phyloP scores from a whole-genome alignment of 2,113 vertebrate genomes.

The Eubucco bourcierii region DNA sequence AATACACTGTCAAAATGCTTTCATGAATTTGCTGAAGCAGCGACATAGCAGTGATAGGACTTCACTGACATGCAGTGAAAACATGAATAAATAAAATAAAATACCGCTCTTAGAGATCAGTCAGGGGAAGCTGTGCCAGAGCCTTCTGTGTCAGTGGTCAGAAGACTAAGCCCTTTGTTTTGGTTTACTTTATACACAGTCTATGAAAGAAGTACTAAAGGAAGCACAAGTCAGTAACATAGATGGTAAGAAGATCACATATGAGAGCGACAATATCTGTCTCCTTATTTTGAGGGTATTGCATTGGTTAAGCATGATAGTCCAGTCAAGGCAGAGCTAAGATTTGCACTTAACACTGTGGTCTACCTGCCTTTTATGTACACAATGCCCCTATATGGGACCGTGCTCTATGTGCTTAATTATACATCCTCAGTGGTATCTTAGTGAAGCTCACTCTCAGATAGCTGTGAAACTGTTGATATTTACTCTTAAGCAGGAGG shows the following conservation, averaged over 20 bases:
- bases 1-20: neutral
- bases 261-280: neutral
- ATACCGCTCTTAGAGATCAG: neutral
- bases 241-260: neutral
- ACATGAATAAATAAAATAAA: neutral
- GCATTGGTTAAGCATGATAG: neutral
- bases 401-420: neutral
- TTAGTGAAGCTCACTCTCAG: neutral
- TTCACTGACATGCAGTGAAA: neutral
- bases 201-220: neutral
- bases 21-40: neutral
- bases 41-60: neutral
- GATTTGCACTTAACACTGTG: neutral
- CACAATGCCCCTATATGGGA: neutral
- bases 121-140: neutral
- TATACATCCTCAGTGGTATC: neutral
- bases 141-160: neutral
- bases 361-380: neutral
- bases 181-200: neutral
- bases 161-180: neutral
- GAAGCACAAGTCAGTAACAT: neutral
- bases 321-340: neutral
- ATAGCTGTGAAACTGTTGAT: neutral
- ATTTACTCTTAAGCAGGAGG: neutral
- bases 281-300: neutral